Evolutionary conservation across 2,113 vertebrate species (phyloP).

Genomic region (Labeo rohita): DNA sequence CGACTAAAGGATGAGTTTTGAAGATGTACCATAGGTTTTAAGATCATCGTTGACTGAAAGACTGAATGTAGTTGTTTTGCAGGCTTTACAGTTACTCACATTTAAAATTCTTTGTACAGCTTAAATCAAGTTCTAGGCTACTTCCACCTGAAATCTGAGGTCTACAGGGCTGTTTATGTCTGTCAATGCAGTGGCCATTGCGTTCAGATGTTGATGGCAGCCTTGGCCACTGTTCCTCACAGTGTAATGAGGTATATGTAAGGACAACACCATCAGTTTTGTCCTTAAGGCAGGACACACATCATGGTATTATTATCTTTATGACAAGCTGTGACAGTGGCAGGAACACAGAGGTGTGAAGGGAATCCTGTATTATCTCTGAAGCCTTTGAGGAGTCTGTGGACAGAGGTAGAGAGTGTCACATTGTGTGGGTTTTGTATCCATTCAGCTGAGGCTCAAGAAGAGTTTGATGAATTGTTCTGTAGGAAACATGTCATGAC

Average conservation of each 20-base stretch:
- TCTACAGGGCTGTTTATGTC: not conserved
- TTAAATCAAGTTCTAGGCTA: not conserved
- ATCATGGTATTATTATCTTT: constrained; percentile 28
- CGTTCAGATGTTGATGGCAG: constrained; percentile 62
- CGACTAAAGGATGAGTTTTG: not conserved
- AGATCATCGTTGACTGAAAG: not conserved
- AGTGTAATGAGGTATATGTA: constrained; percentile 60
- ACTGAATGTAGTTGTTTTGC: not conserved
- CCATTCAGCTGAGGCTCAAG: not conserved
- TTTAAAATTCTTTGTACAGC: not conserved
- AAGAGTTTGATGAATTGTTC: not conserved
- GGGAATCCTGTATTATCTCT: constrained; percentile 25
- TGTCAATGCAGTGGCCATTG: constrained; percentile 36
- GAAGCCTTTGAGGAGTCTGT: constrained; percentile 29
- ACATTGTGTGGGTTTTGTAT: constrained; percentile 19
- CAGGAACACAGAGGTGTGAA: constrained; percentile 3
- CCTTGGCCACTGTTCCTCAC: constrained; percentile 50
- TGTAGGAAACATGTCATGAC: constrained; percentile 13
- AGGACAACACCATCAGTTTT: constrained; percentile 5
- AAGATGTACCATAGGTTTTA: not conserved
- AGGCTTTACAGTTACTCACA: not conserved
- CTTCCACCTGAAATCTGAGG: not conserved
- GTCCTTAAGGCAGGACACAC: constrained; percentile 13
- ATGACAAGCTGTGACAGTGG: constrained; percentile 34
- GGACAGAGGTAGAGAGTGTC: constrained; percentile 4